phyloP scores from a whole-genome alignment of 2,113 vertebrate genomes.

The Chrysemys picta region DNA sequence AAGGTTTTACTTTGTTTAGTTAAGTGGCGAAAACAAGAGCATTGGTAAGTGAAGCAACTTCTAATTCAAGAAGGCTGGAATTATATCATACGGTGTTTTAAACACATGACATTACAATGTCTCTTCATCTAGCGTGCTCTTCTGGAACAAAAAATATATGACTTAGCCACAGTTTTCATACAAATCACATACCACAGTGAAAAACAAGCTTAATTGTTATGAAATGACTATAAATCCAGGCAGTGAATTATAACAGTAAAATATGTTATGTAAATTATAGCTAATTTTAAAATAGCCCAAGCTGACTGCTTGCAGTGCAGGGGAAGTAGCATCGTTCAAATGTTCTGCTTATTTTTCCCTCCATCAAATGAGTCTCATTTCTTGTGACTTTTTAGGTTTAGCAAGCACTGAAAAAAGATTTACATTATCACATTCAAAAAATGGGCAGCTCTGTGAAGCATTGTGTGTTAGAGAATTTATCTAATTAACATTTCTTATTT shows the following conservation, averaged over 20 bases:
- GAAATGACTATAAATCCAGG: slow-evolving; percentile 73
- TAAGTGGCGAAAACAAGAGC: background rate
- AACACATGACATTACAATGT: slow-evolving; percentile 36
- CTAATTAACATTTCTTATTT: slow-evolving; percentile 65
- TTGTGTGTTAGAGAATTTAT: slow-evolving; percentile 44
- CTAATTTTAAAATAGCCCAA: slow-evolving; percentile 71
- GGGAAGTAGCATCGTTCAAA: slow-evolving; percentile 28
- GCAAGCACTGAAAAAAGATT: slow-evolving; percentile 53
- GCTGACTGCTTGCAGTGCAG: slow-evolving; percentile 62
- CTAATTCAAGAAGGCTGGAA: slow-evolving; percentile 61
- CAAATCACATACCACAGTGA: slow-evolving; percentile 53
- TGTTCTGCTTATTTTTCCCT: background rate
- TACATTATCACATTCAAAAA: slow-evolving; percentile 32
- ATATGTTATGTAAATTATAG: slow-evolving; percentile 73
- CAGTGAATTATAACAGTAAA: slow-evolving; percentile 69
- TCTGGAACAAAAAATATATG: slow-evolving; percentile 35
- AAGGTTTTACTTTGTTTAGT: slow-evolving; percentile 48
- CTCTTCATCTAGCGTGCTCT: slow-evolving; percentile 45
- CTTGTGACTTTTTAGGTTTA: slow-evolving; percentile 42
- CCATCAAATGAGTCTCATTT: slow-evolving; percentile 43
- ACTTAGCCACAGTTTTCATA: slow-evolving; percentile 63
- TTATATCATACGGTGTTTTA: slow-evolving; percentile 53
- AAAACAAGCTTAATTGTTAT: slow-evolving; percentile 64
- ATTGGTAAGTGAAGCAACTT: slow-evolving; percentile 21
- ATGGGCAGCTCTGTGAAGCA: slow-evolving; percentile 30